Conservation (phyloP, 92 coral and sea anemone genomes). For the Virgularia gustaviana region DNA sequence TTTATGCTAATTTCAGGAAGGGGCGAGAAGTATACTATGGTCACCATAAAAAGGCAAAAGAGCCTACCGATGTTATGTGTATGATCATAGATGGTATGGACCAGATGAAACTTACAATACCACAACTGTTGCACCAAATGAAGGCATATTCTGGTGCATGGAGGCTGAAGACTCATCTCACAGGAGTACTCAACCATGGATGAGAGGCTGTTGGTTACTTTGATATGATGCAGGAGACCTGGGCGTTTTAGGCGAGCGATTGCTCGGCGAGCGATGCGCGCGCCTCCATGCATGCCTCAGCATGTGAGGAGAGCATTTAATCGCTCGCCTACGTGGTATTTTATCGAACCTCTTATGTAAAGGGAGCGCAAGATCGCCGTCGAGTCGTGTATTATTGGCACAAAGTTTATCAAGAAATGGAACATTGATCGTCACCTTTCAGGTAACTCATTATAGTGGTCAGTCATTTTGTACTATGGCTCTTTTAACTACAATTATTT, state of each 20-base stretch:
- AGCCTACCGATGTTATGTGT: constrained; percentile 11
- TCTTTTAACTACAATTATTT: no score
- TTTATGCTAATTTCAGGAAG: constrained; percentile 46
- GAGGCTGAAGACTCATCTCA: constrained; percentile 52
- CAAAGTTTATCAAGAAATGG: no score
- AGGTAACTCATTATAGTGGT: background rate
- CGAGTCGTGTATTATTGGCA: no score
- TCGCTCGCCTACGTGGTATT: no score
- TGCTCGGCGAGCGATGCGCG: no score
- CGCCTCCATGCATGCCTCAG: no score
- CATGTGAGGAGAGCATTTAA: no score
- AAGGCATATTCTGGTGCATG: constrained; percentile 44
- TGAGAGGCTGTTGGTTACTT: background rate
- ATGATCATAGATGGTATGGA: constrained; percentile 52
- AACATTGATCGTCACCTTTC: background rate
- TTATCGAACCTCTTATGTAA: no score
- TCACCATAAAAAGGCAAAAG: constrained; percentile 46
- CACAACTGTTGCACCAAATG: constrained; percentile 25
- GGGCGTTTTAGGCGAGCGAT: no score
- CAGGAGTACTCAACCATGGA: constrained; percentile 31
- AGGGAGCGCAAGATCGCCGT: no score
- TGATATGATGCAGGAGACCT: background rate
- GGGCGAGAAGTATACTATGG: constrained; percentile 48
- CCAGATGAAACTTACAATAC: constrained; percentile 48
- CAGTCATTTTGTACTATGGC: background rate